Evolutionary conservation across 2,113 vertebrate genomes (phyloP), one percentile per base, ranked within the genome.

Genomic region (Atlantisia rogersi): DNA sequence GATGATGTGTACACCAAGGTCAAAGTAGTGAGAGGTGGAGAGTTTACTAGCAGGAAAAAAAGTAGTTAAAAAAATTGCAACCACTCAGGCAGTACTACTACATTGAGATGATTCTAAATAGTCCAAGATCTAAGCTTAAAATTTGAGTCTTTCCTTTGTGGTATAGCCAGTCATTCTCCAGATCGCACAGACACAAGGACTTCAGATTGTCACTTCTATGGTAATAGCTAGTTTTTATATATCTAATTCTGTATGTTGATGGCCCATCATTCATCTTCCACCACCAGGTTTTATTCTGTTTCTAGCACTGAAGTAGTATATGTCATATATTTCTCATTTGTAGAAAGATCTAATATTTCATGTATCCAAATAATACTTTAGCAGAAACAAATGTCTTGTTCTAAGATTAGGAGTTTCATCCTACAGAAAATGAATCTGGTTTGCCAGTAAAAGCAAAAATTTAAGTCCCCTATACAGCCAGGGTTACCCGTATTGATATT

Each of bases 401-500:
- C 64, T 48, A 90, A 68, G 25, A 64, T 60, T 32, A 75, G 48
- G 56, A 84, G 84, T 48, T 91, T 53, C 32, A 53, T 70, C 76
- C 63, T 26, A 42, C 19, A 52, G 25, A 90, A 96, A 93, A 97
- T 46, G 11, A 93, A 76, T 39, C 62, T 80, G 22, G 53, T 94
- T 65, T 71, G 8, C 25, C 80, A 92, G 78, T 71, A 86, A 79
- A 67, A 48, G 22, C 24, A 93, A 85, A 70, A 37, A 35, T 31
- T 9, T 56, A 73, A 52, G 69, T 92, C 26, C 40, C 55, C 63
- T 92, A 3, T 25, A 86, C 2, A 39, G 22, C 13, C 71, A 63
- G 77, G 46, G 92, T 94, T 95, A 89, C 65, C 48, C 25, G 40
- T 97, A 78, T 56, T 87, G 76, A 86, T 79, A 71, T 92, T 94